A percentile compares a stretch with the other conserved stretches of the same genome.
Evolutionary conservation across 2,113 vertebrate genomes (phyloP).

Genomic region (Leptobrachium ailaonicum): DNA sequence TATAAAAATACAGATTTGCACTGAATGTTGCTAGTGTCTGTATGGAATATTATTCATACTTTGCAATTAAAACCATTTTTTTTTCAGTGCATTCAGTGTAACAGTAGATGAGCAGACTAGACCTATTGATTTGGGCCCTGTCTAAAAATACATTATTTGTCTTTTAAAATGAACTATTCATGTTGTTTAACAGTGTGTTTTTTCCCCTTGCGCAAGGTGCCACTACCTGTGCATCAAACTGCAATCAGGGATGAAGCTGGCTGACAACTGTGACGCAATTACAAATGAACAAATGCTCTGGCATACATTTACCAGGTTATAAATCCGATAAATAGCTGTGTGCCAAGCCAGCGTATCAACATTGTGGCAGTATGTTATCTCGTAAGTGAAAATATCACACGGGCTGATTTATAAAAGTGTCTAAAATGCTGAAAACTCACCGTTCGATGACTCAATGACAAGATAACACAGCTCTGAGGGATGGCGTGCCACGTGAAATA

Average conservation of each 20-base stretch:
- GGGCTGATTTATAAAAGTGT: constrained; percentile 3
- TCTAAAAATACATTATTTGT: not conserved
- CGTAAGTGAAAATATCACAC: not conserved
- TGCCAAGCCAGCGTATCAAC: not conserved
- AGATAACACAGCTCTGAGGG: not conserved
- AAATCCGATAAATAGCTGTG: not conserved
- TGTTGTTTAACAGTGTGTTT: not conserved
- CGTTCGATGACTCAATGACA: not conserved
- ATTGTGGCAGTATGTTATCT: constrained; percentile 3
- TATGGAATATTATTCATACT: too few relatives aligned
- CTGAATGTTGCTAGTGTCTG: too few relatives aligned
- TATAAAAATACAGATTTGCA: too few relatives aligned
- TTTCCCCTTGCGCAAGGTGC: not conserved
- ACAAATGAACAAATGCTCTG: not conserved
- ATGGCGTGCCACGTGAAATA: not conserved
- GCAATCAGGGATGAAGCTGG: not conserved
- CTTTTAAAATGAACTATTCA: too few relatives aligned
- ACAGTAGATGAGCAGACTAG: too few relatives aligned
- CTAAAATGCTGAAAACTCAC: not conserved
- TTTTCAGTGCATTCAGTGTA: too few relatives aligned
- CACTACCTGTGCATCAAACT: not conserved
- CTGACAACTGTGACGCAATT: constrained; percentile 1
- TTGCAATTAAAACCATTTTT: too few relatives aligned
- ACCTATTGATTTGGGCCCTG: not conserved
- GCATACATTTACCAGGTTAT: constrained; percentile 1